These are phyloP conservation scores for Virgularia gustaviana DNA, from an alignment of 92 coral and sea anemone genomes.

Conservation along the genomic window DNA sequence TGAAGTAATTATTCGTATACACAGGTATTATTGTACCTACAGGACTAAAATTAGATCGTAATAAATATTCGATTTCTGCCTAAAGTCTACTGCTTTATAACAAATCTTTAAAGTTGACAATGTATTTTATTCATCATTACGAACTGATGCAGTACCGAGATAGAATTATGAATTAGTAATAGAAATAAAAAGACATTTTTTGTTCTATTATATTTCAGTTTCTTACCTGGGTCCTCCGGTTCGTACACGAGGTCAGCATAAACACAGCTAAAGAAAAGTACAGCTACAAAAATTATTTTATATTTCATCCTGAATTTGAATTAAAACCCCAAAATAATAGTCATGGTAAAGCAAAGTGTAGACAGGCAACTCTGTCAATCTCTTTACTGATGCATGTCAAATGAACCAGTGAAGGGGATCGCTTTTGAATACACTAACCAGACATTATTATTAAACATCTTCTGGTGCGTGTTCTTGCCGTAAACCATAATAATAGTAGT, in stretches of 20 bases:
- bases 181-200: background rate
- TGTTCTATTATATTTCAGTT: too few species aligned
- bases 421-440: constrained; percentile 11
- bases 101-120: too few species aligned
- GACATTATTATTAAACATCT: constrained; percentile 4
- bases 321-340: background rate
- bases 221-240: constrained; percentile 17
- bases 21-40: too few species aligned
- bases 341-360: background rate
- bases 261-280: background rate
- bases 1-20: too few species aligned
- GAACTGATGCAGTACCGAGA: too few species aligned
- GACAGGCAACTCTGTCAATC: background rate
- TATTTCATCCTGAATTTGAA: constrained; percentile 1
- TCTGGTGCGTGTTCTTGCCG: constrained; percentile 8
- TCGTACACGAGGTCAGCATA: background rate
- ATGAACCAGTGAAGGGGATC: constrained; percentile 31
- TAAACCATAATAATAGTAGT: background rate
- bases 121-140: too few species aligned
- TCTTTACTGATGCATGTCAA: constrained; percentile 3
- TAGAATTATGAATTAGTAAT: too few species aligned
- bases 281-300: background rate
- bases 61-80: too few species aligned
- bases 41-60: too few species aligned
- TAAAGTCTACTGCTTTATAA: too few species aligned